Conservation (phyloP, 2,113 vertebrate species). For the Stictonetta naevosa region DNA sequence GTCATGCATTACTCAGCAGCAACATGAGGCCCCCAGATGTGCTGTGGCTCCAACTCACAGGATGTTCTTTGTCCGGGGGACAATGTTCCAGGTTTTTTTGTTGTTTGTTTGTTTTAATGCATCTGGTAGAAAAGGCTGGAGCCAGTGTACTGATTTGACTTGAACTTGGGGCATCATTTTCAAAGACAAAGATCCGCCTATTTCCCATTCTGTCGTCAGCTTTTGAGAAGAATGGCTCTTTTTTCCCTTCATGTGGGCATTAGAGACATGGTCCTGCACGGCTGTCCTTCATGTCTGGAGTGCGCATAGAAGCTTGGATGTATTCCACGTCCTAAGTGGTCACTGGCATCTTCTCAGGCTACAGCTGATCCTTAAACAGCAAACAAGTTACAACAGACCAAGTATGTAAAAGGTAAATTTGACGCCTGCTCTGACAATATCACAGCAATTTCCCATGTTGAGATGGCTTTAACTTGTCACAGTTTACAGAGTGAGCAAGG, state of each 20-base stretch:
- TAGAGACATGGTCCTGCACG: neutral
- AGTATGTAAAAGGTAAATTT: neutral
- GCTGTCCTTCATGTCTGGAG: neutral
- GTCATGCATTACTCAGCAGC: constrained; percentile 60
- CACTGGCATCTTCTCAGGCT: neutral
- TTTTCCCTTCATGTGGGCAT: neutral
- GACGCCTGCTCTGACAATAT: neutral
- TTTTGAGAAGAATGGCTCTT: neutral
- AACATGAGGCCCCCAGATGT: constrained; percentile 68
- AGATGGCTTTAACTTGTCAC: neutral
- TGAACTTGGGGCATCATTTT: neutral
- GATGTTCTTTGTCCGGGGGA: constrained; percentile 51
- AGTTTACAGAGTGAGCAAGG: neutral
- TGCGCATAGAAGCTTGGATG: neutral
- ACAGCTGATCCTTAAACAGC: neutral
- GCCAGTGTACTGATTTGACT: neutral
- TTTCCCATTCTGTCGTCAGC: neutral
- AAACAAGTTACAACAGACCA: neutral
- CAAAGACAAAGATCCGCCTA: neutral
- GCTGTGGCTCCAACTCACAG: constrained; percentile 43
- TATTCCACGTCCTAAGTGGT: neutral
- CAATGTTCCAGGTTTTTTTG: neutral
- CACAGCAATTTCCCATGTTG: neutral
- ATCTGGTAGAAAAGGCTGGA: constrained; percentile 4
- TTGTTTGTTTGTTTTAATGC: neutral